Conservation (phyloP, 2,113 vertebrate species). For the Nyctereutes procyonoides region DNA sequence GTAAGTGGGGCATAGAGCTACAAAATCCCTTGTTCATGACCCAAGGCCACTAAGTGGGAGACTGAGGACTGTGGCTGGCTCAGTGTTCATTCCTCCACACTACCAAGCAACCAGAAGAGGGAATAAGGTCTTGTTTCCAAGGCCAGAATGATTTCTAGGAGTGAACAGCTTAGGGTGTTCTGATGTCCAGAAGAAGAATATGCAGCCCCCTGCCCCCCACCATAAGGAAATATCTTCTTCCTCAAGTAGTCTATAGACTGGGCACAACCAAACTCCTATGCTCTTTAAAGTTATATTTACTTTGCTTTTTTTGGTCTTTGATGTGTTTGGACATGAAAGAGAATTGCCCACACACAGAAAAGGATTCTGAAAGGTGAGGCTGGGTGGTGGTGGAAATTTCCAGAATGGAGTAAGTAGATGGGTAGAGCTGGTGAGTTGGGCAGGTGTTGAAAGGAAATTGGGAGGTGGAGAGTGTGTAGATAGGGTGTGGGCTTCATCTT, state of each 20-base stretch:
- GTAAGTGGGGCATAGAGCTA: background rate
- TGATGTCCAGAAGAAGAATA: background rate
- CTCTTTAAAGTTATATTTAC: background rate
- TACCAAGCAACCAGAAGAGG: background rate
- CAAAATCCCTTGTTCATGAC: background rate
- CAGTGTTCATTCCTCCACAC: background rate
- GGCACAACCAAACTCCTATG: background rate
- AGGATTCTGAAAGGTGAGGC: background rate
- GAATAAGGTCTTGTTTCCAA: background rate
- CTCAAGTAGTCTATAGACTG: background rate
- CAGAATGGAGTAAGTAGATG: background rate
- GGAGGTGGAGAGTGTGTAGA: background rate
- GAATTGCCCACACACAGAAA: background rate
- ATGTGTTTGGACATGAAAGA: background rate
- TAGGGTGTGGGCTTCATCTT: background rate
- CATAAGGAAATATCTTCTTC: background rate
- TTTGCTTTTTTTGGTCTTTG: background rate
- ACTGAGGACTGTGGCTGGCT: background rate
- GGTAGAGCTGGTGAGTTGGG: background rate
- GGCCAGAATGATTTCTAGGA: background rate
- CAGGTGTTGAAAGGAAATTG: background rate
- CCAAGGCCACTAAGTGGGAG: background rate
- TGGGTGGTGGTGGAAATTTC: background rate
- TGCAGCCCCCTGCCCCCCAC: rapidly evolving
- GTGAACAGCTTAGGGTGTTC: background rate